These are phyloP conservation scores for Morone saxatilis DNA, from an alignment of 2,113 vertebrate genomes.

Conservation along the genomic window DNA sequence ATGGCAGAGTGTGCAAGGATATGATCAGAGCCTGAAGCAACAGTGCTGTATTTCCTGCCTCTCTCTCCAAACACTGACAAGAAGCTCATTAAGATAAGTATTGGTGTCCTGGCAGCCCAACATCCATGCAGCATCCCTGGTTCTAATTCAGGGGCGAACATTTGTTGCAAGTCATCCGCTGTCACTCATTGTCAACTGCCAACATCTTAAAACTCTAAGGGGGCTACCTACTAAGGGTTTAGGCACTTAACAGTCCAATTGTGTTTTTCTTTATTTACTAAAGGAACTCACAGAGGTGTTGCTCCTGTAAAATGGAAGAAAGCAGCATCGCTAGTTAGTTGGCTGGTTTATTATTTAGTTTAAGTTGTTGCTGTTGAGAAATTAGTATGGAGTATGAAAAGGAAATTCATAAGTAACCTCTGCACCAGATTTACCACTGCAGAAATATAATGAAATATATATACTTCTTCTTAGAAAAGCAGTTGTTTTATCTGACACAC, in stretches of 20 bases:
- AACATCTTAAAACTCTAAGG: neutral
- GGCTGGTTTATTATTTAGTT: neutral
- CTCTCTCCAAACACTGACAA: conserved; percentile 22
- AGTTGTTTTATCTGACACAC: neutral
- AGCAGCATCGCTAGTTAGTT: neutral
- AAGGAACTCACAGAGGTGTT: neutral
- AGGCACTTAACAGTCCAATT: neutral
- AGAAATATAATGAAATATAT: neutral
- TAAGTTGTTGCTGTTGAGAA: neutral
- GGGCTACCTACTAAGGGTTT: neutral
- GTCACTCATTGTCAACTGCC: neutral
- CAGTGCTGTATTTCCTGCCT: neutral
- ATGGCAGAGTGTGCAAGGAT: conserved; percentile 19
- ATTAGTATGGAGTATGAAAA: neutral
- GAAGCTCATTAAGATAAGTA: conserved; percentile 46
- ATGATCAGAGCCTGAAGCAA: conserved; percentile 35
- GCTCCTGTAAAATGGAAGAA: neutral
- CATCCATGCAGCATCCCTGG: neutral
- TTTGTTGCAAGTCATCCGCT: neutral
- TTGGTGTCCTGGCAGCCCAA: conserved; percentile 23
- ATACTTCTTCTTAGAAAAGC: neutral
- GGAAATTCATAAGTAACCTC: neutral
- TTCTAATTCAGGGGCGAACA: neutral
- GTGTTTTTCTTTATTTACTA: neutral
- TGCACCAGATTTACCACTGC: neutral